Evolutionary conservation across 2,888 invertebrate species (phyloP), one percentile per base, ranked within the genome.

Genomic region (Hirtodrosophila trivittata): DNA sequence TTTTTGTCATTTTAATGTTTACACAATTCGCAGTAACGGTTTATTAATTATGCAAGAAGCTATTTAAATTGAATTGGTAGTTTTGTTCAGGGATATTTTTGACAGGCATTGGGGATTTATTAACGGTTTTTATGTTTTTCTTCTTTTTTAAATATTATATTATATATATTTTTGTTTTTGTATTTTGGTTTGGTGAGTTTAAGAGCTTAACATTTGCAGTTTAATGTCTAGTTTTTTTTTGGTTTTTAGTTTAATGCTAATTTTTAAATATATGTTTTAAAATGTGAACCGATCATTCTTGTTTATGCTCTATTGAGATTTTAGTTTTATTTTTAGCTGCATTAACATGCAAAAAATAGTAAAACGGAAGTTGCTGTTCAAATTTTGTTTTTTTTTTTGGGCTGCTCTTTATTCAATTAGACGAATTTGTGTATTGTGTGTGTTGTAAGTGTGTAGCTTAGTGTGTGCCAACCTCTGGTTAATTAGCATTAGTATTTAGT

Each of bases 31-130:
- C 47, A 57, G 70, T 72, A 86, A 86, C 83, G 64, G 75, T 51
- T 68, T 51, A 58, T 73, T 82, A 77, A 70, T 82, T 82, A 85
- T 82, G 80, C 72, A 86, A 82, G 50, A 62, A 78, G 54, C 83
- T 86, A 72, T 85, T 87, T 78, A 82, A 82, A 85, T 86, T 78
- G 66, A 78, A 66, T 75, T 85, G 66, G 58, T 85, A 85, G 75
- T 63, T 66, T 52, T 74, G 18, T 57, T 62, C 45, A 47, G 69
- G 69, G 49, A 33, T 50, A 28, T 41, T 50, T 39, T 66, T 43
- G 46, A 59, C 39, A 54, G 66, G n/a, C n/a, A n/a, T n/a, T n/a
- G n/a, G 66, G 76, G 59, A 60, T 58, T 67, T 67, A 54, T 68
- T 38, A 62, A 58, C 73, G 56, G 37, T 32, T 56, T 49, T 54